phyloP scores from a whole-genome alignment of 2,113 vertebrate genomes.

The Ardeotis arabs region DNA sequence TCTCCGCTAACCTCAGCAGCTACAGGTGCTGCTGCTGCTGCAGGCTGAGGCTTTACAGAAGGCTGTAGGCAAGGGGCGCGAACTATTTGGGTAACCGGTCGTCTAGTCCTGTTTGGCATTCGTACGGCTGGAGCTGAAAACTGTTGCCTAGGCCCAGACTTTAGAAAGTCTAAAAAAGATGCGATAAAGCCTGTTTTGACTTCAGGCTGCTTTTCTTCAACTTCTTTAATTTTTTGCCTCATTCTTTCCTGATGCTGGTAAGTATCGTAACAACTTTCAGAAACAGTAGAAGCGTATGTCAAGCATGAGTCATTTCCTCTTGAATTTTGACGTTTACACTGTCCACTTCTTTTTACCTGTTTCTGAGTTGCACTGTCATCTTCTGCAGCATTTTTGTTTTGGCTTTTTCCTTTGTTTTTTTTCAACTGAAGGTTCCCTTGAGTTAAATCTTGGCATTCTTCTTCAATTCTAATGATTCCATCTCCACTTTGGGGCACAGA shows the following conservation, averaged over 20 bases:
- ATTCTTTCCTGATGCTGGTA: slow-evolving; percentile 97
- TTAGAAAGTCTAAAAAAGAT: slow-evolving; percentile 97
- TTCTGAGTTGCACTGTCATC: slow-evolving; percentile 81
- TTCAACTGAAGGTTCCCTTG: slow-evolving; percentile 84
- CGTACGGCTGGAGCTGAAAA: slow-evolving; percentile 90
- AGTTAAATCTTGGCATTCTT: slow-evolving; percentile 77
- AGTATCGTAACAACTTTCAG: slow-evolving; percentile 83
- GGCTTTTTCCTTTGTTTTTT: slow-evolving; percentile 84
- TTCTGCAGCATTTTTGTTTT: slow-evolving; percentile 78
- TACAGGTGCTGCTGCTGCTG: slow-evolving; percentile 56
- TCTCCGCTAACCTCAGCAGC: slow-evolving; percentile 72
- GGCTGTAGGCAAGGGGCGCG: slow-evolving; percentile 76
- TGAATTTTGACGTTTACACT: slow-evolving; percentile 87
- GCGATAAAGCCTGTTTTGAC: slow-evolving; percentile 97
- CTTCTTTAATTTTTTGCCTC: slow-evolving; percentile 95
- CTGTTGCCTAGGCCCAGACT: slow-evolving; percentile 94
- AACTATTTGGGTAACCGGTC: slow-evolving; percentile 80
- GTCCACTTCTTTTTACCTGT: slow-evolving; percentile 81
- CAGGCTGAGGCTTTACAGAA: slow-evolving; percentile 73
- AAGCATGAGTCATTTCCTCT: slow-evolving; percentile 82
- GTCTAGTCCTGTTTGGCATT: slow-evolving; percentile 85
- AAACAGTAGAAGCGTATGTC: slow-evolving; percentile 76
- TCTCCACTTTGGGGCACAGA: slow-evolving; percentile 66
- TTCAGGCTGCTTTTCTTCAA: slow-evolving; percentile 98
- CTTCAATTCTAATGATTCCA: slow-evolving; percentile 78